Conservation (phyloP, 2,888 invertebrate species). For the Fragum sueziense region DNA sequence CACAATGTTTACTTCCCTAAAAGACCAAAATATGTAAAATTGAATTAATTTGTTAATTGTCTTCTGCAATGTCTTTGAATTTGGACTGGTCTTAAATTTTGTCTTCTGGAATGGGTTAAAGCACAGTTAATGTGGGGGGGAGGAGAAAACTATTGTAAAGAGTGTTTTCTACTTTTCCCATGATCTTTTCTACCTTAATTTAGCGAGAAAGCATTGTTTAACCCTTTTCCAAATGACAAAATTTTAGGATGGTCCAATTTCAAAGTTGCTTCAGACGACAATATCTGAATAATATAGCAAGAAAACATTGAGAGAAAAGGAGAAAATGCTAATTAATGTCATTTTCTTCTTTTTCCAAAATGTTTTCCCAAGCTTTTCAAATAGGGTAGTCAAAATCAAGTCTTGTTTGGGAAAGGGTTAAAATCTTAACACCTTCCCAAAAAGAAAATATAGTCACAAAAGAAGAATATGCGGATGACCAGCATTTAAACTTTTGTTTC, state of each 20-base stretch:
- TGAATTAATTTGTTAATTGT: not conserved
- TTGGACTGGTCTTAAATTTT: not conserved
- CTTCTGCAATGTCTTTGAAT: no score
- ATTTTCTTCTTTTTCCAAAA: not conserved
- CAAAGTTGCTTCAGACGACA: no score
- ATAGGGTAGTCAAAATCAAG: no score
- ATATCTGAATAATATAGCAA: no score
- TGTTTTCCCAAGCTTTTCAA: not conserved
- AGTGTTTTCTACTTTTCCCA: not conserved
- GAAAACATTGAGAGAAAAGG: no score
- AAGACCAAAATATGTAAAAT: no score
- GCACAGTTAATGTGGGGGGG: not conserved
- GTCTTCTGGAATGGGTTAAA: not conserved
- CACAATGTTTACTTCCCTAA: no score
- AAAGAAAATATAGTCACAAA: not conserved
- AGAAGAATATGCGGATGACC: no score
- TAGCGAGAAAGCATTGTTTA: not conserved
- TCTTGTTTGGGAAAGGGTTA: not conserved
- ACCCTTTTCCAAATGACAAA: no score
- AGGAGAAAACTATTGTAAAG: no score
- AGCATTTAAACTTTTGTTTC: not conserved
- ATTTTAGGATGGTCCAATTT: no score
- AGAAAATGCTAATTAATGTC: no score
- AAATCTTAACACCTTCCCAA: not conserved
- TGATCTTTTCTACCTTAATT: not conserved